Percentiles rank a stretch among this genome's conserved stretches.
These are phyloP conservation scores for Ptilorrhoa leucosticta DNA, from an alignment of 2,113 vertebrate genomes.

Conservation along the genomic window DNA sequence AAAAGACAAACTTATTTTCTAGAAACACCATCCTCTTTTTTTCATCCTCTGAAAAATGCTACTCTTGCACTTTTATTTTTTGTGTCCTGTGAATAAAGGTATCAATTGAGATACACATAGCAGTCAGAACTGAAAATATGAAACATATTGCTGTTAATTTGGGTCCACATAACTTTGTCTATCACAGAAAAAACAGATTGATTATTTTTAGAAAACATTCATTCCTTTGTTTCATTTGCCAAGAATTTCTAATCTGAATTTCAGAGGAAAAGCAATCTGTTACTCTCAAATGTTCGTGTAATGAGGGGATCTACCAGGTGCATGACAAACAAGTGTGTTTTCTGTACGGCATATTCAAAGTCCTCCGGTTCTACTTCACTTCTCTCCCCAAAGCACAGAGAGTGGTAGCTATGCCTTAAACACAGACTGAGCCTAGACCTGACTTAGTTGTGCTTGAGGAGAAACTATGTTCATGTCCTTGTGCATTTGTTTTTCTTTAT, in stretches of 20 bases:
- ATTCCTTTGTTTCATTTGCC: constrained; percentile 2
- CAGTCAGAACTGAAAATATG: background rate
- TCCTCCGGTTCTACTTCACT: background rate
- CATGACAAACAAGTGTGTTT: background rate
- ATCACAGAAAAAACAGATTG: background rate
- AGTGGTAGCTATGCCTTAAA: background rate
- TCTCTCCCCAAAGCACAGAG: background rate
- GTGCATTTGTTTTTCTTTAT: background rate
- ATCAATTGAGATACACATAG: background rate
- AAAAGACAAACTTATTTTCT: background rate
- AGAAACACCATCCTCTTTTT: background rate
- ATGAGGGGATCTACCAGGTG: background rate
- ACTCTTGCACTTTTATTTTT: background rate
- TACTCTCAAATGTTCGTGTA: background rate
- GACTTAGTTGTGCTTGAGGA: background rate
- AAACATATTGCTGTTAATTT: background rate
- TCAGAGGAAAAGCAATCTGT: constrained; percentile 14
- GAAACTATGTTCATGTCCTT: background rate
- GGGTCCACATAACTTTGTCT: background rate
- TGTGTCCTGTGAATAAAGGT: background rate
- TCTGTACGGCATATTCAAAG: background rate
- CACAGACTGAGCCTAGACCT: background rate
- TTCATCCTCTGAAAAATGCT: background rate
- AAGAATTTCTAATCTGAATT: constrained; percentile 1
- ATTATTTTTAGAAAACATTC: constrained; percentile 33